These are phyloP conservation scores for Stictonetta naevosa DNA, from an alignment of 2,113 vertebrate species.

Conservation along the genomic window DNA sequence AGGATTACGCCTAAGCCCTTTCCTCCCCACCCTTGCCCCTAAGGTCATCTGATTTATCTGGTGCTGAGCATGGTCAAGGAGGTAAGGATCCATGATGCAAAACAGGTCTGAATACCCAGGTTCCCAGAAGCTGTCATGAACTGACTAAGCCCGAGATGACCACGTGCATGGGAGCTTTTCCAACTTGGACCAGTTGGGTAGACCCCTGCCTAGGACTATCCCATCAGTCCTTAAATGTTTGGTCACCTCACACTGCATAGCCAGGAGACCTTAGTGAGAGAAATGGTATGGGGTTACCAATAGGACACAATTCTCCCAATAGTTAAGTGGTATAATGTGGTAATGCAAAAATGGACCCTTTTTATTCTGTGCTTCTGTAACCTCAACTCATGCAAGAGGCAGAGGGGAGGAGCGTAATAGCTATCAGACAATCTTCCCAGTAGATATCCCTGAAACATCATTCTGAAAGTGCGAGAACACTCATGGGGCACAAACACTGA, in stretches of 20 bases:
- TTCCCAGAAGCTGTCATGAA: neutral
- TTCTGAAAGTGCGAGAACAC: neutral
- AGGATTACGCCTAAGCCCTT: neutral
- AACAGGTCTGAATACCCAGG: neutral
- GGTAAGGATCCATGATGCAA: neutral
- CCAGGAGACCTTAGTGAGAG: neutral
- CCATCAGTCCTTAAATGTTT: neutral
- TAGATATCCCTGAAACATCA: neutral
- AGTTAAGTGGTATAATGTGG: neutral
- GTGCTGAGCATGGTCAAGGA: neutral
- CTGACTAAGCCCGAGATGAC: neutral
- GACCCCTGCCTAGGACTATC: rapidly evolving
- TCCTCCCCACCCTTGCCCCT: neutral
- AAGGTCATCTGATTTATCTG: neutral
- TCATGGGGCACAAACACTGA: neutral
- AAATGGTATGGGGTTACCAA: neutral
- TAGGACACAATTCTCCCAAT: neutral
- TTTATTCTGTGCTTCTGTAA: neutral
- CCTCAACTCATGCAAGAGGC: neutral
- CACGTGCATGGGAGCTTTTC: neutral
- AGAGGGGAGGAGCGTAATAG: neutral
- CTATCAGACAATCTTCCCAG: neutral
- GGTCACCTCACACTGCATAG: neutral
- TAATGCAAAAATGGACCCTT: neutral
- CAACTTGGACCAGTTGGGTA: rapidly evolving